These are phyloP conservation scores for Lasioglossum calceatum DNA, from an alignment of 2,888 invertebrate genomes.

Conservation along the genomic window DNA sequence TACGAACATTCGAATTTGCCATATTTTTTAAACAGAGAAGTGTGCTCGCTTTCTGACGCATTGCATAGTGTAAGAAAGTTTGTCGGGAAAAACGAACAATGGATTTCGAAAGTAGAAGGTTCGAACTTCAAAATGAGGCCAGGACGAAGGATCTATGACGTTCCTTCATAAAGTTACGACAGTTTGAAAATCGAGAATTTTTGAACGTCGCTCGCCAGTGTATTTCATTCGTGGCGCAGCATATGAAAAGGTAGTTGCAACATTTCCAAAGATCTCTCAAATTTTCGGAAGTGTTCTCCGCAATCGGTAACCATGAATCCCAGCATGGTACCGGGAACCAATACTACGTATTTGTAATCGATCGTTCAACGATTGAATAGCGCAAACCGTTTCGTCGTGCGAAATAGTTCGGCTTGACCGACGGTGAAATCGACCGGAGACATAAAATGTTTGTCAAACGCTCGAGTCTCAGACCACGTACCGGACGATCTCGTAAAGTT, in stretches of 20 bases:
- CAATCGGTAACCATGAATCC: background rate
- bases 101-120: too few species aligned
- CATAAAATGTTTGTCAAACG: constrained; percentile 21
- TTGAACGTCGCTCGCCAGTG: too few species aligned
- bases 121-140: background rate
- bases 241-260: background rate
- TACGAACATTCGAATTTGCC: too few species aligned
- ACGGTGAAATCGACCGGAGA: background rate
- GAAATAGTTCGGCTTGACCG: background rate
- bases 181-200: too few species aligned
- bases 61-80: too few species aligned
- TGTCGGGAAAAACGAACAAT: too few species aligned
- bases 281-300: background rate
- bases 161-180: too few species aligned
- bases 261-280: background rate
- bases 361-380: constrained; percentile 6
- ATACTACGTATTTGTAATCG: background rate
- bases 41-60: too few species aligned
- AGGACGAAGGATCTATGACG: too few species aligned
- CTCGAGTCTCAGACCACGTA: constrained; percentile 16
- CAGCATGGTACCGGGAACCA: background rate
- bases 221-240: background rate
- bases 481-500: constrained; percentile 14
- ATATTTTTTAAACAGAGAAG: too few species aligned
- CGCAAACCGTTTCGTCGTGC: background rate